Evolutionary conservation across 2,888 invertebrate species (phyloP).

Genomic region (Diadegma fenestrale): DNA sequence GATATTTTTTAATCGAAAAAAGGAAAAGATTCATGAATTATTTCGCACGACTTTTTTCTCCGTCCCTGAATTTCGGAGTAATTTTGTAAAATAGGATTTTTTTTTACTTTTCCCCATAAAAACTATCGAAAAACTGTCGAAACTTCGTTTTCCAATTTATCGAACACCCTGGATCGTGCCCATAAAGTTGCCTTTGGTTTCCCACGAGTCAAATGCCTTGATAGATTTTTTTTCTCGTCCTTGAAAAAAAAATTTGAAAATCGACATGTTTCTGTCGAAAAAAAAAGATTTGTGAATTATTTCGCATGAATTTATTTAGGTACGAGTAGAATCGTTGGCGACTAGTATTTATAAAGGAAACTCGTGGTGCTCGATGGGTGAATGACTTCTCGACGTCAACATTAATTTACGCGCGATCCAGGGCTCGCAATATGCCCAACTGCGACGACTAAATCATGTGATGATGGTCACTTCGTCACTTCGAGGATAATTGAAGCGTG

Average conservation of each 20-base stretch:
- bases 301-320: conserved; percentile 15
- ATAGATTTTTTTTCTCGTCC: neutral
- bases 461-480: conserved; percentile 59
- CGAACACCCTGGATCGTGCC: no score
- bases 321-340: conserved; percentile 14
- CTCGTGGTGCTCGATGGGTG: conserved; percentile 73
- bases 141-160: no score
- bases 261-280: neutral
- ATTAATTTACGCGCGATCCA: conserved; percentile 71
- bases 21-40: no score
- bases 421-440: conserved; percentile 40
- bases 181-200: no score
- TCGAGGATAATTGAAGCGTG: conserved; percentile 62
- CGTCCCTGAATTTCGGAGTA: no score
- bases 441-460: conserved; percentile 27
- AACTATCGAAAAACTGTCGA: no score
- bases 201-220: no score
- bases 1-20: no score
- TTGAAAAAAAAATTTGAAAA: neutral
- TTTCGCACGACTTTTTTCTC: no score
- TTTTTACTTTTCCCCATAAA: no score
- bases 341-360: conserved; percentile 14
- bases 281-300: no score
- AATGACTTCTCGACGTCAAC: conserved; percentile 77
- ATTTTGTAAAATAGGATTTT: no score